phyloP scores from a whole-genome alignment of 2,113 vertebrate species.

The Neotoma lepida region DNA sequence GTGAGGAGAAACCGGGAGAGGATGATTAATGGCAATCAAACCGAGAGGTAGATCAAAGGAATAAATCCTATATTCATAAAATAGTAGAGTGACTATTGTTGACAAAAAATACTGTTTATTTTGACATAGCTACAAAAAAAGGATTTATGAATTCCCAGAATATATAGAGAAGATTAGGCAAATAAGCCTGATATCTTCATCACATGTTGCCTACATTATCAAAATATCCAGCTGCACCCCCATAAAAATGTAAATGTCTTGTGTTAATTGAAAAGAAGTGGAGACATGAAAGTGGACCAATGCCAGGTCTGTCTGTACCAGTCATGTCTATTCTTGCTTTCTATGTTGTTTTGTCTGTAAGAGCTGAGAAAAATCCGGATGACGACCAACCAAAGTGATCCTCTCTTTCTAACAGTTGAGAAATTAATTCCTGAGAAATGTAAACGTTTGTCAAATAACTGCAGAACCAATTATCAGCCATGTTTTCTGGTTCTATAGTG shows the following conservation, averaged over 20 bases:
- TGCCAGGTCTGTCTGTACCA: background rate
- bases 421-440: background rate
- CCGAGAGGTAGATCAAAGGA: too few species aligned
- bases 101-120: background rate
- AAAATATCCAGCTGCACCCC: background rate
- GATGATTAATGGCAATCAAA: background rate
- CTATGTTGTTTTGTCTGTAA: background rate
- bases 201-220: background rate
- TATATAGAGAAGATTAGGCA: background rate
- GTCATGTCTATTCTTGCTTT: fast-evolving
- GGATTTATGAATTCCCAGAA: background rate
- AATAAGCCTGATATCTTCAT: background rate
- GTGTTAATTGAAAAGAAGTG: background rate
- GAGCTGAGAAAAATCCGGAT: background rate
- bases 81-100: background rate
- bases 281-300: background rate
- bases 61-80: background rate
- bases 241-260: background rate
- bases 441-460: background rate
- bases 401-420: background rate
- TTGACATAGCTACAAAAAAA: background rate
- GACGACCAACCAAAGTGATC: background rate
- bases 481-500: background rate
- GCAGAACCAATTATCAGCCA: background rate
- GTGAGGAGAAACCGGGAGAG: background rate